Base-by-base conservation (phyloP, 2,888 invertebrate species). In the Quadroppia sp. region DNA sequence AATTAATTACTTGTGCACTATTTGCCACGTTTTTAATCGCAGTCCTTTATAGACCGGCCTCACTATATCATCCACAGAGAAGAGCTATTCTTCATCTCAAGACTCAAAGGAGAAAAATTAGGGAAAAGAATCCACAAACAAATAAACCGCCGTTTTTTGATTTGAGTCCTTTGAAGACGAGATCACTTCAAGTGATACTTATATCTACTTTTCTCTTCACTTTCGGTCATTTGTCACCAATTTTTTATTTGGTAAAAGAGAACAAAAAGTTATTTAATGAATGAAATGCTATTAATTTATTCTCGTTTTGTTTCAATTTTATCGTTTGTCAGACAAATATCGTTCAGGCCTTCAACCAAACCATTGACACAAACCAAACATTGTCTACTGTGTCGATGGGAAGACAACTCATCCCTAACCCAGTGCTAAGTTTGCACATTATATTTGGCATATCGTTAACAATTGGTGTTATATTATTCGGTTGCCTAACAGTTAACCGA, bases 21-120 rank as follows among this genome's bases (percentile, higher is more conserved):
- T 72, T 73, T 25, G 42, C 74, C 4, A 70, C 74, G 7, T 72
- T 71, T 50, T 59, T 76, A 23, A 28, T 76, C 1, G 75, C 74
- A 7, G 48, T 77, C 13, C 53, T 77, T 2, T 77, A 75, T 40
- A 17, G 77, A 45, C 77, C 77, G 9, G 76, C 75, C 13, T 74
- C 77, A 28, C 53, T 77, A 1, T 77, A 77, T 67, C 77, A 77
- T n/a, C 77, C 77, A 0, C 77, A 77, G 23, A 72, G 77, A 50
- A 73, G 77, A 74, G 77, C 77, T 20, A 77, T 77, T 71, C 59
- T 77, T 17, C 77, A 77, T n/a, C 74, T 77, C n/a, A 77, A 77
- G 64, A 76, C 64, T 3, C 64, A 64, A 13, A 36, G 64, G 11
- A 4, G 64, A 2, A 64, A 64, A 40, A 64, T 64, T 20, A 32